phyloP scores from a whole-genome alignment of 2,888 invertebrate genomes.

The Tetragonisca angustula region DNA sequence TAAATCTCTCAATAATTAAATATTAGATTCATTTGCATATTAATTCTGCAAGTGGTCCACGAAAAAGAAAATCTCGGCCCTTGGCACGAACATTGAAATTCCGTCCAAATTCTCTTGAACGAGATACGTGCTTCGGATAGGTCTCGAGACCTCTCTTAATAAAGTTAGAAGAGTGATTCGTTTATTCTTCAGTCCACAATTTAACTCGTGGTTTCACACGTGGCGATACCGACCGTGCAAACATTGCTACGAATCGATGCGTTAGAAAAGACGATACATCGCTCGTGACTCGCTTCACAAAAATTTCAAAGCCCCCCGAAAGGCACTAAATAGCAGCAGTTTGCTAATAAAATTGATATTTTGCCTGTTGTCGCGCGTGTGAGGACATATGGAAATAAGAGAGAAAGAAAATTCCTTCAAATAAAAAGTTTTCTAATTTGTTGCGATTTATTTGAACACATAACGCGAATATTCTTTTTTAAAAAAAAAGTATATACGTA shows the following conservation, averaged over 20 bases:
- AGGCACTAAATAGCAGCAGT: no score
- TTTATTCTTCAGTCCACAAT: not conserved
- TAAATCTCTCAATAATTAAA: not conserved
- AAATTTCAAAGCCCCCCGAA: not conserved
- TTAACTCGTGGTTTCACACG: not conserved
- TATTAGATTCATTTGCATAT: not conserved
- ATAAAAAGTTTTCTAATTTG: no score
- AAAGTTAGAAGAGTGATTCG: not conserved
- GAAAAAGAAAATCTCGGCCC: not conserved
- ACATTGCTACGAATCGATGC: not conserved
- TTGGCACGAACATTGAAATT: not conserved
- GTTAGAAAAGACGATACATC: not conserved
- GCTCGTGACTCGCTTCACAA: no score
- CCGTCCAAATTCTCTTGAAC: constrained; percentile 14
- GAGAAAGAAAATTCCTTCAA: no score
- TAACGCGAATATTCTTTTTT: no score
- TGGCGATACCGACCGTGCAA: not conserved
- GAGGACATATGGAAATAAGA: no score
- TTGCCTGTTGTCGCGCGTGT: no score
- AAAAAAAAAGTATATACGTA: no score
- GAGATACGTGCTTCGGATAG: constrained; percentile 12
- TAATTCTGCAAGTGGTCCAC: not conserved
- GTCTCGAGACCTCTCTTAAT: not conserved
- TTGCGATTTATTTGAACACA: no score
- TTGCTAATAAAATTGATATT: no score